Conservation (phyloP, 2,113 vertebrate genomes). For the Nothobranchius furzeri region DNA sequence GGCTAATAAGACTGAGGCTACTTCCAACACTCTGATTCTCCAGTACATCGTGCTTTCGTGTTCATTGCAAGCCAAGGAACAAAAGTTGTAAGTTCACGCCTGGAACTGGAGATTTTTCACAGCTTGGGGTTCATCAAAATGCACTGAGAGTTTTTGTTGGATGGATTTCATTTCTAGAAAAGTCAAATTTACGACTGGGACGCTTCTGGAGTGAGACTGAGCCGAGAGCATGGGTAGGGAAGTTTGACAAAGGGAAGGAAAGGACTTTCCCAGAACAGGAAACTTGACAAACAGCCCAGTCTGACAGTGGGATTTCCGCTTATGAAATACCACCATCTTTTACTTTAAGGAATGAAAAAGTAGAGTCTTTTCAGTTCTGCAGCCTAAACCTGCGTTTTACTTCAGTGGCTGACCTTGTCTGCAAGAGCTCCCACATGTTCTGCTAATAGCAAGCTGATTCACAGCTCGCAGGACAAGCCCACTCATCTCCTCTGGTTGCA, state of each 20-base stretch:
- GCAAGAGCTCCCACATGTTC: conserved; percentile 56
- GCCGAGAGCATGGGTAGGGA: conserved; percentile 1
- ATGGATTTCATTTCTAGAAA: background rate
- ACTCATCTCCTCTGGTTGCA: conserved; percentile 61
- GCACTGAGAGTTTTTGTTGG: conserved; percentile 7
- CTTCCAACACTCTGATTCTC: conserved; percentile 17
- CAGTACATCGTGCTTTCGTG: conserved; percentile 3
- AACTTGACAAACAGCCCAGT: conserved; percentile 42
- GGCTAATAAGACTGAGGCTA: conserved; percentile 2
- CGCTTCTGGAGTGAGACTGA: background rate
- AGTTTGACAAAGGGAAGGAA: conserved; percentile 8
- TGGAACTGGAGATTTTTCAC: conserved; percentile 27
- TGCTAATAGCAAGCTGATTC: conserved; percentile 72
- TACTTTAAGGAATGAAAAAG: background rate
- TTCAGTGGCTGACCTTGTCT: conserved; percentile 47
- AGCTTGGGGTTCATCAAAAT: conserved; percentile 10
- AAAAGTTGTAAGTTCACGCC: conserved; percentile 21
- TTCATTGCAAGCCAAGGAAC: background rate
- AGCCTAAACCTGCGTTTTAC: background rate
- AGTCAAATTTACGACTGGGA: conserved; percentile 17
- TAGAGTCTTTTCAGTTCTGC: background rate
- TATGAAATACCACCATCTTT: conserved; percentile 21
- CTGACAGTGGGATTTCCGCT: conserved; percentile 36
- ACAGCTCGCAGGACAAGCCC: conserved; percentile 56
- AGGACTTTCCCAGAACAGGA: too few relatives aligned